These are phyloP conservation scores for Drosophila parabipectinata DNA, from an alignment of 1,140 invertebrate species.

Conservation along the genomic window DNA sequence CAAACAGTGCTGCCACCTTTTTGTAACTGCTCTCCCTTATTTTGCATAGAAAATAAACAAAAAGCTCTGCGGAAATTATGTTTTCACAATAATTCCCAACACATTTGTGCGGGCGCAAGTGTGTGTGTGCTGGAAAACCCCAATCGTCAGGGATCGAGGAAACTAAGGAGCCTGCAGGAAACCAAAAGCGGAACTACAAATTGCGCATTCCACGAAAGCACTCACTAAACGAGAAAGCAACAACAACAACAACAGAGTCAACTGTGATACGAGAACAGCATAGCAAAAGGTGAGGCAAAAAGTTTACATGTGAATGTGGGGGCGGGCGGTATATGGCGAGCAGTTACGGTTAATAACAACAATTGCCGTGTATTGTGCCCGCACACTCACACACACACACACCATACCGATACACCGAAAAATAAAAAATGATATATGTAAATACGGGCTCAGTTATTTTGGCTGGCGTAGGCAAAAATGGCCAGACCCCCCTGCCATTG, in stretches of 20 bases:
- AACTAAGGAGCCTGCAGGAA: constrained; percentile 33
- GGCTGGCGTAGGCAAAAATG: constrained; percentile 67
- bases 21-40: too few relatives aligned
- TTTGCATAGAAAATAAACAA: constrained; percentile 62
- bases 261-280: constrained; percentile 50
- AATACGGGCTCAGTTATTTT: constrained; percentile 46
- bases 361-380: constrained; percentile 65
- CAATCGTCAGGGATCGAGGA: background rate
- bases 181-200: constrained; percentile 36
- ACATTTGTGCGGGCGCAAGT: constrained; percentile 72
- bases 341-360: constrained; percentile 69
- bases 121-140: constrained; percentile 27
- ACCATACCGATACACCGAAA: background rate
- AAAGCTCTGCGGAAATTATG: constrained; percentile 56
- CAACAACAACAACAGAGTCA: constrained; percentile 36
- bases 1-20: too few relatives aligned
- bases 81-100: constrained; percentile 58
- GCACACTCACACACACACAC: constrained; percentile 6
- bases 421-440: background rate
- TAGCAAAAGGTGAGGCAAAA: constrained; percentile 66
- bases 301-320: constrained; percentile 50
- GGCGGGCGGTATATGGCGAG: constrained; percentile 30
- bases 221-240: constrained; percentile 1
- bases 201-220: constrained; percentile 70
- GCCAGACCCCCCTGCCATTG: constrained; percentile 53